Conservation (phyloP, 1,140 invertebrate species). For the Cheumatopsyche charites region DNA sequence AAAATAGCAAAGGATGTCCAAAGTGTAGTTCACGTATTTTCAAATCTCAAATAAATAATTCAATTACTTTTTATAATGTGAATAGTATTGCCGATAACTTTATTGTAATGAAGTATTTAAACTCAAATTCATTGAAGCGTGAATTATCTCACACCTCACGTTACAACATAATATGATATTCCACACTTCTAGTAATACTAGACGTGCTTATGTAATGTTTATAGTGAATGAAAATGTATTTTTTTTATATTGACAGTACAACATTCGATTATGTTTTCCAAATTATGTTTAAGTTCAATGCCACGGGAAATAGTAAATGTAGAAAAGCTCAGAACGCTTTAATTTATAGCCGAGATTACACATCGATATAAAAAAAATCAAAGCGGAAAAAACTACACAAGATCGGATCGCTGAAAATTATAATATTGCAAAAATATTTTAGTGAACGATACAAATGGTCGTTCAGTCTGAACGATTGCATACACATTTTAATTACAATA, state of each 20-base stretch:
- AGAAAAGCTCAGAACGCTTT: neutral
- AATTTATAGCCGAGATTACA: slow-evolving; percentile 12
- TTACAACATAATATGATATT: slow-evolving; percentile 15
- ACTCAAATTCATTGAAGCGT: neutral
- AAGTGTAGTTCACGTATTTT: too few species aligned
- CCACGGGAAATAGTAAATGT: slow-evolving; percentile 27
- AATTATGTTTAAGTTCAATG: slow-evolving; percentile 8
- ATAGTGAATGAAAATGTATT: too few species aligned
- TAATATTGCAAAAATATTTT: neutral
- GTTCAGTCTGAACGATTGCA: neutral
- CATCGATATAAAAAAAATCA: slow-evolving; percentile 3
- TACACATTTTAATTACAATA: neutral
- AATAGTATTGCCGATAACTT: too few species aligned
- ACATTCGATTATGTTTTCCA: neutral
- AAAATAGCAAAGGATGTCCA: too few species aligned
- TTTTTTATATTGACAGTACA: too few species aligned
- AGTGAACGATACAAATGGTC: neutral
- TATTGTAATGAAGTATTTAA: neutral
- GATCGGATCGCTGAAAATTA: neutral
- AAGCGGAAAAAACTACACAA: slow-evolving; percentile 14
- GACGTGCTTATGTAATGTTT: neutral
- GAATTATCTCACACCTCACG: slow-evolving; percentile 9
- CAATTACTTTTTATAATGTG: too few species aligned
- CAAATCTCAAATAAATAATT: too few species aligned
- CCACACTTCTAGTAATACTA: neutral